These are phyloP conservation scores for Glyphotaelius pellucidus DNA, from an alignment of 2,888 invertebrate species.

Conservation along the genomic window DNA sequence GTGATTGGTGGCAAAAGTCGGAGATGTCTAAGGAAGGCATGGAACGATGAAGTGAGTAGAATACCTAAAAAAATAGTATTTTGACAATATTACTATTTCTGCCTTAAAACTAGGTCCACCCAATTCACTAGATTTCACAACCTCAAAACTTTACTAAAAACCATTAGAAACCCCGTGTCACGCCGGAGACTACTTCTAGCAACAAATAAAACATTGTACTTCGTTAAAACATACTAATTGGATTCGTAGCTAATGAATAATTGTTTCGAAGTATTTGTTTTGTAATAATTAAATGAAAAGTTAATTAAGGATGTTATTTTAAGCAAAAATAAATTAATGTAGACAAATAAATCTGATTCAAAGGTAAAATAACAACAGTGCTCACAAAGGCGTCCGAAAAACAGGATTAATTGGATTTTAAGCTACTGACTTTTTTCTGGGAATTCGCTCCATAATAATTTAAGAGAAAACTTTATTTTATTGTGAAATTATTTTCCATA, in stretches of 20 bases:
- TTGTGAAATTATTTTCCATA: conserved; percentile 34
- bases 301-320: neutral
- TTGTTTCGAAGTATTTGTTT: neutral
- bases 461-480: neutral
- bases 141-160: no score
- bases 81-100: neutral
- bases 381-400: neutral
- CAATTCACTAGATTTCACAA: no score
- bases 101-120: no score
- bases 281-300: neutral
- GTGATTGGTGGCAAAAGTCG: no score
- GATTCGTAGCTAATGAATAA: neutral
- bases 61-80: neutral
- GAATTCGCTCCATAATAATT: neutral
- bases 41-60: no score
- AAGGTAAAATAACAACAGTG: no score
- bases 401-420: neutral
- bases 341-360: neutral
- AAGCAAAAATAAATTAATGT: neutral
- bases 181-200: no score
- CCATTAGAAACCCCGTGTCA: no score
- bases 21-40: no score
- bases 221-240: neutral
- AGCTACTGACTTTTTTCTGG: neutral
- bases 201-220: neutral